Evolutionary conservation across 2,888 invertebrate species (phyloP), one percentile per base, ranked within the genome.

Genomic region (Lordiphosa andalusiaca): DNA sequence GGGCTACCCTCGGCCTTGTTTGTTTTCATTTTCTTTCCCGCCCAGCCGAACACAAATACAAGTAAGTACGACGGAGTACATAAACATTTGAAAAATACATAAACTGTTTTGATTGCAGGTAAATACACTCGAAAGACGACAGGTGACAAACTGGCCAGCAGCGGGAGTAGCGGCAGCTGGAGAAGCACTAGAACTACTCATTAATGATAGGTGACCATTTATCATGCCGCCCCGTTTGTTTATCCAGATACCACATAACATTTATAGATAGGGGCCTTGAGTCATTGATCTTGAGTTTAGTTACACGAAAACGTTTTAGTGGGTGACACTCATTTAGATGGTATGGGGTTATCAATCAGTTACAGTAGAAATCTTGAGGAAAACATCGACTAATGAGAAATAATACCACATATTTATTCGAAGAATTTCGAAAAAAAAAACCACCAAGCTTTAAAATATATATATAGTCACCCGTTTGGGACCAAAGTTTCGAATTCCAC

Each of bases 101-200:
- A 73, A 80, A 76, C 57, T 69, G 73, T 67, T 83, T 76, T 76
- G 76, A 76, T 81, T 76, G 70, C 77, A 76, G 76, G 76, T 74
- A 81, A 81, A 81, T 64, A 71, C 55, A 40, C 41, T 30, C 38
- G 39, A 56, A 49, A 37, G 46, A 58, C 35, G 51, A 35, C 54
- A 58, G 30, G 36, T 23, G 38, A 50, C 47, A 30, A 38, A 16
- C 49, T 40, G 30, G n/a, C 13, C 49, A 25, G 36, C 25, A 25
- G 9, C 33, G 6, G n/a, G 44, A 37, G 33, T 13, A 37, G 21
- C 33, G 30, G 38, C 37, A 41, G 19, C 48, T 33, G 56, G 23
- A 39, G 16, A 58, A 46, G 46, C 51, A 33, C 23, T 36, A n/a
- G n/a, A 69, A 59, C 80, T 50, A 66, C 61, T 62, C 63, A 61